These are phyloP conservation scores for Peribatodes rhomboidaria DNA, from an alignment of 2,888 invertebrate genomes.

Conservation along the genomic window DNA sequence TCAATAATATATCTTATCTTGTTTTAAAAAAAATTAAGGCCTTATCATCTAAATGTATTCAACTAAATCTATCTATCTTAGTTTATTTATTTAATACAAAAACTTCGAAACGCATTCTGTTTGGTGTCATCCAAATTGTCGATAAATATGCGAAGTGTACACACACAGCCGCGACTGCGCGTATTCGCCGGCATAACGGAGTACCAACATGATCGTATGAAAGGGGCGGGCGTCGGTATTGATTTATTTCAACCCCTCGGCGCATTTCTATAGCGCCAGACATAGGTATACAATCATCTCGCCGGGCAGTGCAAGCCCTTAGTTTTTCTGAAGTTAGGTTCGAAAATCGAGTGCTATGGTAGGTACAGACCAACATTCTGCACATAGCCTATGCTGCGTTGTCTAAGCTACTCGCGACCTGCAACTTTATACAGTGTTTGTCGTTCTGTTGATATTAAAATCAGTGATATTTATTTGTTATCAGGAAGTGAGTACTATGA, in stretches of 20 bases:
- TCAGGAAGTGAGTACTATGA: slow-evolving; percentile 72
- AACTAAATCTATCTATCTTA: no score
- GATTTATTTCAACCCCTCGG: slow-evolving; percentile 55
- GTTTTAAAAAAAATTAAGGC: no score
- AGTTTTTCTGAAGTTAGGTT: slow-evolving; percentile 12
- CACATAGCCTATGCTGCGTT: neutral
- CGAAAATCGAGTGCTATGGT: slow-evolving; percentile 42
- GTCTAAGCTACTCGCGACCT: neutral
- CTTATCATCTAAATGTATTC: no score
- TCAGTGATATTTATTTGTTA: slow-evolving; percentile 11
- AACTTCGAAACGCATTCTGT: neutral
- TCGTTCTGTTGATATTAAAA: neutral
- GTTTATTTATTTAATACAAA: no score
- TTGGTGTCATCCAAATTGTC: no score
- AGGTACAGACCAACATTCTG: slow-evolving; percentile 31
- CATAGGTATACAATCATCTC: slow-evolving; percentile 10
- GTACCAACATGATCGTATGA: slow-evolving; percentile 10
- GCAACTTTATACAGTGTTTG: neutral
- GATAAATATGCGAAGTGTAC: no score
- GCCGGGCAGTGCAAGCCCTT: slow-evolving; percentile 12
- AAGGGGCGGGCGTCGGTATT: slow-evolving; percentile 58
- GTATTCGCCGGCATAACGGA: neutral
- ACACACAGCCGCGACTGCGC: slow-evolving; percentile 25
- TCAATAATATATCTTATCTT: no score
- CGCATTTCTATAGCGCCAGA: slow-evolving; percentile 35